A percentile compares a stretch with the other conserved stretches of the same genome.
phyloP scores from a whole-genome alignment of 2,113 vertebrate species.

The Epinephelus fuscoguttatus region DNA sequence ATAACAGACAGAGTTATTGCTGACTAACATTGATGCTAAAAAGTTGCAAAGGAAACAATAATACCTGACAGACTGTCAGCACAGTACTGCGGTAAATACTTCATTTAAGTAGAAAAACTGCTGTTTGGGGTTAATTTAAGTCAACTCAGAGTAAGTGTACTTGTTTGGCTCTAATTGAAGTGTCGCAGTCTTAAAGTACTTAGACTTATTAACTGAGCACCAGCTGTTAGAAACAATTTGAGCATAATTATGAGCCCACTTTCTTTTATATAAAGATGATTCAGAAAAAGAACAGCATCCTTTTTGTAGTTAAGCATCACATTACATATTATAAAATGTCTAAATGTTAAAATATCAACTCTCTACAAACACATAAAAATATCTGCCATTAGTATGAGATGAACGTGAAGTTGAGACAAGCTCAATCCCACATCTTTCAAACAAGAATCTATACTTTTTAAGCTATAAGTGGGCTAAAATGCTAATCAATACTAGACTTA shows the following conservation, averaged over 20 bases:
- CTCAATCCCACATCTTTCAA: not conserved
- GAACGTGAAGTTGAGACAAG: too few species aligned
- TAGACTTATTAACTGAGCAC: not conserved
- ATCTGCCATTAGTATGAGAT: not conserved
- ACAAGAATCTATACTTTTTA: not conserved
- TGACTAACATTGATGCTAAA: constrained; percentile 42
- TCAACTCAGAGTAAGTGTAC: not conserved
- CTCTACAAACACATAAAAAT: not conserved
- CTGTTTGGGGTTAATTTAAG: constrained; percentile 15
- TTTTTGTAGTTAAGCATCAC: not conserved
- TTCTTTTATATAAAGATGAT: not conserved
- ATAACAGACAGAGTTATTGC: constrained; percentile 50
- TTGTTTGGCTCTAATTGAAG: constrained; percentile 8
- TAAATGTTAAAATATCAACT: not conserved
- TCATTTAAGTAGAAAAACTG: constrained; percentile 2
- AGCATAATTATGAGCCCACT: not conserved
- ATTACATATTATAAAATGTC: not conserved
- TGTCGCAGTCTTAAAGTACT: not conserved
- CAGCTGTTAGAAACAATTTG: not conserved
- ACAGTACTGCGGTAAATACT: constrained; percentile 17
- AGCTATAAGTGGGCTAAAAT: not conserved
- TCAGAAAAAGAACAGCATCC: not conserved
- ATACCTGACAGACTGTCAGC: constrained; percentile 14
- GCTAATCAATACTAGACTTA: not conserved
- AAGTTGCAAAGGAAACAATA: constrained; percentile 44